These are phyloP conservation scores for Zaprionus obscuricornis DNA, from an alignment of 2,888 invertebrate species.

Conservation along the genomic window DNA sequence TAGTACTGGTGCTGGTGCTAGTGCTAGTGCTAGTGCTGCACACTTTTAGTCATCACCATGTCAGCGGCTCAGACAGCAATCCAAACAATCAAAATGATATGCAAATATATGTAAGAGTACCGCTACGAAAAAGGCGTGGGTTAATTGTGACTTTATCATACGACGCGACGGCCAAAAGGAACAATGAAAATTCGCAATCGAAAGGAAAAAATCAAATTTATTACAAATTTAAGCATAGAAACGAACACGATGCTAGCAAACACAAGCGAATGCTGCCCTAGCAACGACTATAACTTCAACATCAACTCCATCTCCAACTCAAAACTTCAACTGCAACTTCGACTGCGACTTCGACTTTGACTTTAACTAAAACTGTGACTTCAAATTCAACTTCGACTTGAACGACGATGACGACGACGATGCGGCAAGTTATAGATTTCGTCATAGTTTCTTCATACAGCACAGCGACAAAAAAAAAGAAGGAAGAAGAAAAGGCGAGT, in stretches of 20 bases:
- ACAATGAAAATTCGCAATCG: slow-evolving; percentile 70
- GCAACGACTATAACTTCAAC: slow-evolving; percentile 33
- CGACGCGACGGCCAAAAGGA: slow-evolving; percentile 47
- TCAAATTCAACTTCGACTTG: slow-evolving; percentile 1
- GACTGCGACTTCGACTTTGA: slow-evolving; percentile 12
- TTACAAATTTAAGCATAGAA: slow-evolving; percentile 78
- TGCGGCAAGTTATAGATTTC: slow-evolving; percentile 79
- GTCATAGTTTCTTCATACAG: slow-evolving; percentile 68
- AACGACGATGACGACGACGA: slow-evolving; percentile 35
- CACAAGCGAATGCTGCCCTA: slow-evolving; percentile 30
- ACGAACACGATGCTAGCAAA: slow-evolving; percentile 53
- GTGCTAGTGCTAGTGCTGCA: slow-evolving; percentile 52
- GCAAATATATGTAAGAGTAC: slow-evolving; percentile 80
- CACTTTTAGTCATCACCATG: slow-evolving; percentile 76
- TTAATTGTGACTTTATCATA: slow-evolving; percentile 81
- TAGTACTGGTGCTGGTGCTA: slow-evolving; percentile 27
- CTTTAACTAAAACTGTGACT: slow-evolving; percentile 20
- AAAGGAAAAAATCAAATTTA: slow-evolving; percentile 79
- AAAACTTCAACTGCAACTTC: slow-evolving; percentile 23
- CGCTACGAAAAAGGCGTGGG: slow-evolving; percentile 81
- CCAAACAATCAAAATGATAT: slow-evolving; percentile 78
- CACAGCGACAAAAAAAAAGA: neutral
- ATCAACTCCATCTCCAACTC: slow-evolving; percentile 5
- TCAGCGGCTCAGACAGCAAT: slow-evolving; percentile 56
- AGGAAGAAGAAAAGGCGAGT: no score